phyloP scores from a whole-genome alignment of 2,113 vertebrate genomes.

The Apaloderma vittatum region DNA sequence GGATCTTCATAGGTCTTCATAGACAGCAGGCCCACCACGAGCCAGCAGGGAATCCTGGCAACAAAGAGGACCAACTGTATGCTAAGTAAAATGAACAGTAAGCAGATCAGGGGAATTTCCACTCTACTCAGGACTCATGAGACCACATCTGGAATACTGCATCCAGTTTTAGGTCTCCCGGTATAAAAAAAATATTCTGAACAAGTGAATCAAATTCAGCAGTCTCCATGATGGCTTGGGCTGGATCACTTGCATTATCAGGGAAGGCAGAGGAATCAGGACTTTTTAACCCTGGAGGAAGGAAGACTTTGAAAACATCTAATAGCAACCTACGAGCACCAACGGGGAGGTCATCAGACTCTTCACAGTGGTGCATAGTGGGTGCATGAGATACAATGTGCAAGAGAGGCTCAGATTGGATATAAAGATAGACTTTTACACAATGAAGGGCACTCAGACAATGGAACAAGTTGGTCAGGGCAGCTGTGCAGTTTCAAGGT shows the following conservation, averaged over 20 bases:
- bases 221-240: not conserved
- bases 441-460: not conserved
- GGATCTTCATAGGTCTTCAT: too few species aligned
- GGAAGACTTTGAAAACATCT: not conserved
- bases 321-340: not conserved
- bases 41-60: too few species aligned
- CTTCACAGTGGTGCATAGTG: not conserved
- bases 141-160: not conserved
- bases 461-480: not conserved
- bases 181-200: not conserved
- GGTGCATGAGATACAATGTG: rapidly evolving
- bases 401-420: not conserved
- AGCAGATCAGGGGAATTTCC: not conserved
- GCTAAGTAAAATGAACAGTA: not conserved
- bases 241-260: not conserved
- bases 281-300: not conserved
- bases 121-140: not conserved
- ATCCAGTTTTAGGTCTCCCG: not conserved
- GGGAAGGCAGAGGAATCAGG: not conserved
- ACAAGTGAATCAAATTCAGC: not conserved
- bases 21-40: too few species aligned
- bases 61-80: too few species aligned
- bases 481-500: not conserved
- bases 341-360: not conserved
- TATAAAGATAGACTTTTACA: not conserved